Percentiles rank a stretch among this genome's conserved stretches.
phyloP scores from a whole-genome alignment of 2,113 vertebrate species.

The Pleuronectes platessa region DNA sequence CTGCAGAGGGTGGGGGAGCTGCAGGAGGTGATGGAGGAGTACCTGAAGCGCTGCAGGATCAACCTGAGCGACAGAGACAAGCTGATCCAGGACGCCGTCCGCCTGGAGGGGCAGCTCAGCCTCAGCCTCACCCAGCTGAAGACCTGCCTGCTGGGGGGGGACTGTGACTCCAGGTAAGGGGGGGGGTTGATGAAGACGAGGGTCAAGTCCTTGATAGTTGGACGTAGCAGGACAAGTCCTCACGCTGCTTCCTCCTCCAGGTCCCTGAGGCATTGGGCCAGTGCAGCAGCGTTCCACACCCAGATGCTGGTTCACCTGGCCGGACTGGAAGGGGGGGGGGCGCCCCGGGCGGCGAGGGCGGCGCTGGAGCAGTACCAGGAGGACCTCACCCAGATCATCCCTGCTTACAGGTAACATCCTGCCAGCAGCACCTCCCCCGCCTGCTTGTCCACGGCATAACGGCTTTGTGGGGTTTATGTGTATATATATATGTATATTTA shows the following conservation, averaged over 20 bases:
- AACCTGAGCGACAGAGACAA: conserved; percentile 58
- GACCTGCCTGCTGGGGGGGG: conserved; percentile 65
- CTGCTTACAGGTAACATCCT: conserved; percentile 68
- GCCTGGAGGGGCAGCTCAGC: conserved; percentile 75
- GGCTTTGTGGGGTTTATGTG: too few relatives aligned
- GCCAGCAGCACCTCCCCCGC: not conserved
- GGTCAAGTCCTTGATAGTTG: not conserved
- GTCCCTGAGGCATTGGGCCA: conserved; percentile 76
- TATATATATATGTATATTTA: too few relatives aligned
- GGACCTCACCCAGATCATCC: conserved; percentile 69
- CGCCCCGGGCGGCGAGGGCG: conserved; percentile 59
- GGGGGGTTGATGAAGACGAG: not conserved
- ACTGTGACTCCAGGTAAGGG: conserved; percentile 67
- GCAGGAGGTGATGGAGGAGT: conserved; percentile 78
- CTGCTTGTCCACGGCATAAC: too few relatives aligned
- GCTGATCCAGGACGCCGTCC: conserved; percentile 63
- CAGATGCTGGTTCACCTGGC: conserved; percentile 78
- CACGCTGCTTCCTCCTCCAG: conserved; percentile 25
- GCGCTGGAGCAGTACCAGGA: conserved; percentile 71
- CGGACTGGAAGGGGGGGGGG: conserved; percentile 44
- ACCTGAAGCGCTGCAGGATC: conserved; percentile 77
- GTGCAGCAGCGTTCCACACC: conserved; percentile 71
- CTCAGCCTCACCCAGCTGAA: conserved; percentile 75
- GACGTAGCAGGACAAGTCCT: too few relatives aligned
- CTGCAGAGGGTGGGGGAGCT: conserved; percentile 70